These are phyloP conservation scores for Brachionus rotundiformis DNA, from an alignment of 1,140 invertebrate genomes.

Conservation along the genomic window DNA sequence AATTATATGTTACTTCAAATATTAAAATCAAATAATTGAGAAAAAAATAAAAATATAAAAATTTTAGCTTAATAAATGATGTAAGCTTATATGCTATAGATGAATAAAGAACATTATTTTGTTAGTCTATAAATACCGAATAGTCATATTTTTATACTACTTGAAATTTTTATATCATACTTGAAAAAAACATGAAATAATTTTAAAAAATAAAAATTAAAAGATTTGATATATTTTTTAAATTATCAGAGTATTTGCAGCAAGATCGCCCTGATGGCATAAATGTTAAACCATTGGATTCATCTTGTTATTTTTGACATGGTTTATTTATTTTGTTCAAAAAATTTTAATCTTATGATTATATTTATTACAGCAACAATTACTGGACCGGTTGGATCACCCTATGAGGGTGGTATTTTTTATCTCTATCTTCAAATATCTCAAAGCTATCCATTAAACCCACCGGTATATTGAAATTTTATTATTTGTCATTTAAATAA, in stretches of 20 bases:
- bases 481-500: too few species aligned
- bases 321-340: constrained; percentile 43
- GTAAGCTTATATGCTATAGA: not conserved
- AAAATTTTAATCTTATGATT: not conserved
- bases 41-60: too few species aligned
- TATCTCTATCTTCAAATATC: constrained; percentile 78
- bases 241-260: too few species aligned
- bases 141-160: too few species aligned
- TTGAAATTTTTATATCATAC: too few species aligned
- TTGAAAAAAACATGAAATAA: too few species aligned
- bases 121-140: not conserved
- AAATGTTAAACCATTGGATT: constrained; percentile 79
- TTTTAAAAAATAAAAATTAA: too few species aligned
- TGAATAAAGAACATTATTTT: not conserved
- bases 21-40: too few species aligned
- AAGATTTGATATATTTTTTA: too few species aligned
- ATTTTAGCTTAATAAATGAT: not conserved
- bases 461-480: constrained; percentile 74
- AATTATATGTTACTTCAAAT: too few species aligned
- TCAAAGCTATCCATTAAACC: constrained; percentile 83
- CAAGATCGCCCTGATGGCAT: constrained; percentile 86
- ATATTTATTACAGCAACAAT: constrained; percentile 57
- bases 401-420: constrained; percentile 69
- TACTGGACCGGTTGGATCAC: constrained; percentile 62
- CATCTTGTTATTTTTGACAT: constrained; percentile 64